These are phyloP conservation scores for Diabrotica undecimpunctata DNA, from an alignment of 1,140 invertebrate species.

Conservation along the genomic window DNA sequence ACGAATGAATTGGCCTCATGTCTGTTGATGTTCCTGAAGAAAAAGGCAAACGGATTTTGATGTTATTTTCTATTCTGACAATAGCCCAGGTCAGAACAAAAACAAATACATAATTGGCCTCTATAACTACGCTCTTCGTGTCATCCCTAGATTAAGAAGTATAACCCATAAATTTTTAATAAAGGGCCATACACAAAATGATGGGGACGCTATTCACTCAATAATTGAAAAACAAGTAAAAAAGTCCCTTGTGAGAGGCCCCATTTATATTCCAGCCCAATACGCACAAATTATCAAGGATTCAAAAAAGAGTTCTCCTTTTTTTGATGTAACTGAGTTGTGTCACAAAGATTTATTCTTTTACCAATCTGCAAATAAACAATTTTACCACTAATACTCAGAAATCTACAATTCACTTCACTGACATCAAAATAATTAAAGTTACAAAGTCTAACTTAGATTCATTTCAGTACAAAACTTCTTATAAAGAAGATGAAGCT, in stretches of 20 bases:
- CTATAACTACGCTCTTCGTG: constrained; percentile 5
- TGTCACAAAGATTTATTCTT: not conserved
- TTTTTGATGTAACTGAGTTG: not conserved
- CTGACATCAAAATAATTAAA: too few species aligned
- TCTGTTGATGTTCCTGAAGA: constrained; percentile 4
- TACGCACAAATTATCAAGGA: constrained; percentile 8
- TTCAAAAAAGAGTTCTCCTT: not conserved
- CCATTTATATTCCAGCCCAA: constrained; percentile 32
- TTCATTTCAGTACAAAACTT: not conserved
- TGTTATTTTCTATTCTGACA: constrained; percentile 18
- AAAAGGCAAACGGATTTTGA: not conserved
- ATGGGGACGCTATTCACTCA: constrained; percentile 16
- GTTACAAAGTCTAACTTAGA: not conserved
- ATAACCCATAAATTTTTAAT: constrained; percentile 21
- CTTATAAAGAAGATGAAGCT: not conserved
- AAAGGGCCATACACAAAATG: constrained; percentile 10
- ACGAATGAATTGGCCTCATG: constrained; percentile 48
- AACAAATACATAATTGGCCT: constrained; percentile 14
- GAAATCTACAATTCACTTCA: too few species aligned
- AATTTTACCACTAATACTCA: not conserved
- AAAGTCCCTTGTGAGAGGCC: constrained; percentile 27
- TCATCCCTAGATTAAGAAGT: constrained; percentile 4
- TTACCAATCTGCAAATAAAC: not conserved
- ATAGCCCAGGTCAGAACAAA: constrained; percentile 15
- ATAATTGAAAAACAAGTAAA: constrained; percentile 20